Evolutionary conservation across 2,888 invertebrate species (phyloP), one percentile per base, ranked within the genome.

Genomic region (Lepeophtheirus nordmannii): DNA sequence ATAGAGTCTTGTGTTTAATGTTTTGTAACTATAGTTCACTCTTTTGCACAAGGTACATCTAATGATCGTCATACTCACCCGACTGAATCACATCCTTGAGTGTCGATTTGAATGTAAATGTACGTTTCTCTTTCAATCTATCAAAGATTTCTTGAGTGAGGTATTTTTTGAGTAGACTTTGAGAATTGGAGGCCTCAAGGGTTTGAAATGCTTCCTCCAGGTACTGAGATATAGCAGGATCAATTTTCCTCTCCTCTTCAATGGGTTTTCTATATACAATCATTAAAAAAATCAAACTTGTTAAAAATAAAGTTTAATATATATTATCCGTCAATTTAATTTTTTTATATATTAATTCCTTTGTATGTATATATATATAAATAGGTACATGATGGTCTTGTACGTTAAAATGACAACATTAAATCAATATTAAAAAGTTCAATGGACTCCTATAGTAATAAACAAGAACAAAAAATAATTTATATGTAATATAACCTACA

Each of bases 71-170:
- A 58, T 22, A 69, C 72, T 71, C 70, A 88, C 92, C 96, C 72
- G 94, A 94, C 78, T 92, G 93, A 77, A 94, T 89, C 75, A 88
- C 87, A 79, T 94, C 93, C 76, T 92, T 81, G 69, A 94, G 84
- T 69, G 89, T 87, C 69, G 93, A 92, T 72, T 90, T 91, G 76
- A 94, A 90, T 71, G 86, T 85, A 14, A 70, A 67, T 69, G 93
- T 93, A 80, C 91, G 91, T 83, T 87, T 86, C 78, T 83, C 86
- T 82, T 94, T 94, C 70, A 91, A 82, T 74, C 83, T 83, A 74
- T 94, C 91, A 78, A 93, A 90, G 69, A 92, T 80, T 74, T 90
- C 89, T 80, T 85, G 85, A 76, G 89, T 87, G 73, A 93, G 83
- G 81, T 88, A 87, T 79, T 94, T 94, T 83, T 94, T 96, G 81